phyloP scores from a whole-genome alignment of 2,888 invertebrate genomes.

The Mylabris sibirica region DNA sequence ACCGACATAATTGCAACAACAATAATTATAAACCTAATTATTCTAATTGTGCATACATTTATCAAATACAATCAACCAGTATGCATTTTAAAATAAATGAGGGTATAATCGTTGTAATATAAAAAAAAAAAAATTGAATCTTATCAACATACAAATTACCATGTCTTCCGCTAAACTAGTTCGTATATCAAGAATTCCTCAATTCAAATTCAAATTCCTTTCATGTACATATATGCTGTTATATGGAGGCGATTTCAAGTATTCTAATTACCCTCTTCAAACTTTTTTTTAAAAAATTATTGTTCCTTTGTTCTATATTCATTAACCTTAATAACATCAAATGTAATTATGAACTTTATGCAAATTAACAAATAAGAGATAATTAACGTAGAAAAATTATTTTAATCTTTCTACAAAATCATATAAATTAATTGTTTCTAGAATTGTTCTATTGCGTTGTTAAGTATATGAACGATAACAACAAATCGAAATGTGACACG shows the following conservation, averaged over 20 bases:
- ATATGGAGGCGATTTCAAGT: not conserved
- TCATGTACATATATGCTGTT: not conserved
- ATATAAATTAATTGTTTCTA: not conserved
- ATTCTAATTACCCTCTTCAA: not conserved
- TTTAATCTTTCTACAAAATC: not conserved
- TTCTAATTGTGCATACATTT: too few relatives aligned
- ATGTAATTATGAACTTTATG: too few relatives aligned
- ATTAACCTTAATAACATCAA: too few relatives aligned
- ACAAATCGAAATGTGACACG: not conserved
- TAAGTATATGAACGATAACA: not conserved
- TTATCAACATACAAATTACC: not conserved
- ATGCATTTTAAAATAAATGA: not conserved
- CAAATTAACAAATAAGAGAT: too few relatives aligned
- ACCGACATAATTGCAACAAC: not conserved
- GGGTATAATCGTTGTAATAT: not conserved
- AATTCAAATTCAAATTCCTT: not conserved
- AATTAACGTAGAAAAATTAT: not conserved
- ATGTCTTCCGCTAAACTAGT: not conserved
- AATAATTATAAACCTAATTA: not conserved
- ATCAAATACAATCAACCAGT: not conserved
- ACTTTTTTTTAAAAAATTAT: not conserved
- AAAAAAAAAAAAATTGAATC: not conserved
- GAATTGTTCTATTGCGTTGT: constrained; percentile 1
- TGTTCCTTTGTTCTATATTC: not conserved
- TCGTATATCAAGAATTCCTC: not conserved